These are phyloP conservation scores for Sebastes fasciatus DNA, from an alignment of 2,113 vertebrate genomes.

Conservation along the genomic window DNA sequence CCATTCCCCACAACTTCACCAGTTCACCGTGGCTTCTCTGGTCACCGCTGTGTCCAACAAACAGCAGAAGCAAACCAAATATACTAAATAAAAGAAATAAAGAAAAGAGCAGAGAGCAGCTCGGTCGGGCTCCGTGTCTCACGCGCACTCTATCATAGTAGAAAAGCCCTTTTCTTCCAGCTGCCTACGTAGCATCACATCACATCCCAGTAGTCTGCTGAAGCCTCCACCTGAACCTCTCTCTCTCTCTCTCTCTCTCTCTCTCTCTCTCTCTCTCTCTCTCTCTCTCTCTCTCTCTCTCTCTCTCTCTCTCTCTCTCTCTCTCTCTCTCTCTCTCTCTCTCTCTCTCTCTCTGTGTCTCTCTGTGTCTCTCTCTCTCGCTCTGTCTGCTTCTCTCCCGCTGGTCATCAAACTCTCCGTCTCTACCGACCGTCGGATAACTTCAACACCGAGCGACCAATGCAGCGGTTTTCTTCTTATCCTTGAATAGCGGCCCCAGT, in stretches of 20 bases:
- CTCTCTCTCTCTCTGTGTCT: too few relatives aligned
- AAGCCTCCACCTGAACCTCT: slow-evolving; percentile 59
- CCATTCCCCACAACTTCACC: slow-evolving; percentile 85
- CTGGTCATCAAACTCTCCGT: slow-evolving; percentile 30
- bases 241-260: slow-evolving; percentile 29
- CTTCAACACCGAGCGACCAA: slow-evolving; percentile 9
- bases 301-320: too few relatives aligned
- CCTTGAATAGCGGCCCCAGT: slow-evolving; percentile 43
- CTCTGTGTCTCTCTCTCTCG: too few relatives aligned
- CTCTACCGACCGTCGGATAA: not conserved
- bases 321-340: too few relatives aligned
- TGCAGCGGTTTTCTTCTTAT: slow-evolving; percentile 4
- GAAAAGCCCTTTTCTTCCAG: slow-evolving; percentile 73
- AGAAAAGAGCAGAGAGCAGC: not conserved
- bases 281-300: not conserved
- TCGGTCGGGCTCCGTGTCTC: slow-evolving; percentile 41
- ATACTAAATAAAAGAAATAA: not conserved
- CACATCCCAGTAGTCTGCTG: slow-evolving; percentile 62
- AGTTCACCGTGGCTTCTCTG: slow-evolving; percentile 18
- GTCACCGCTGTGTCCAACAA: slow-evolving; percentile 9
- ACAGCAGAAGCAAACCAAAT: not conserved
- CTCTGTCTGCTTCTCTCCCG: slow-evolving; percentile 19
- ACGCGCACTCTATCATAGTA: slow-evolving; percentile 72
- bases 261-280: slow-evolving; percentile 33
- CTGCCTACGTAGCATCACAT: slow-evolving; percentile 82